phyloP scores from a whole-genome alignment of 2,797 vertebrate species.

The Gymnopithys bicolor region DNA sequence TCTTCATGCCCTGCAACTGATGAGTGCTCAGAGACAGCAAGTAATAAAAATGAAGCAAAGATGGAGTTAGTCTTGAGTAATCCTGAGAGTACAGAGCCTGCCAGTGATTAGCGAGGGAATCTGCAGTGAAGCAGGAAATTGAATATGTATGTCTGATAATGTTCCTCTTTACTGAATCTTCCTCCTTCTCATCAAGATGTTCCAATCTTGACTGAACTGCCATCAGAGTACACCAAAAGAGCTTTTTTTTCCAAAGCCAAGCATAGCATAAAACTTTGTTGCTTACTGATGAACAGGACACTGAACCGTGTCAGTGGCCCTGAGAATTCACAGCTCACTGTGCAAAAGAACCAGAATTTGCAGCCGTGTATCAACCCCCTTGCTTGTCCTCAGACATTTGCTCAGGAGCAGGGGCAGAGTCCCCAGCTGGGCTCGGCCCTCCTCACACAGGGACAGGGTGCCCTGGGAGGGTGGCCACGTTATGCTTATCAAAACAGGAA shows the following conservation, averaged over 20 bases:
- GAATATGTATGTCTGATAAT: not conserved
- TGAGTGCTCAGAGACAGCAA: not conserved
- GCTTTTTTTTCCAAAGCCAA: not conserved
- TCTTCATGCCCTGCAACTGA: not conserved
- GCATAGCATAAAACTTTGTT: not conserved
- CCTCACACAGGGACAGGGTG: not conserved
- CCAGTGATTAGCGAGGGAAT: not conserved
- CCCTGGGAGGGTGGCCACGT: not conserved
- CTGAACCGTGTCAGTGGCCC: not conserved
- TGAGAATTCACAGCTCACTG: not conserved
- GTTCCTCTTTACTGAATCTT: not conserved
- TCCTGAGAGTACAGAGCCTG: not conserved
- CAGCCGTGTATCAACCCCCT: not conserved
- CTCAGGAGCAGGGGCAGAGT: not conserved
- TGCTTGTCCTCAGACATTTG: not conserved
- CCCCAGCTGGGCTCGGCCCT: not conserved
- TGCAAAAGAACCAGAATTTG: not conserved
- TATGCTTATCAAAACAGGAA: conserved; percentile 53
- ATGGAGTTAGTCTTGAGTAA: not conserved
- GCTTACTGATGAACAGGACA: not conserved
- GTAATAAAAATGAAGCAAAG: not conserved
- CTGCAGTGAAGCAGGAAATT: not conserved
- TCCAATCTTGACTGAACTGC: not conserved
- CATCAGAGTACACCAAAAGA: not conserved
- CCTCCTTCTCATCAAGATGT: not conserved